Percentiles rank a stretch among this genome's conserved stretches.
phyloP scores from a whole-genome alignment of 1,140 invertebrate genomes.

The Periplaneta americana region DNA sequence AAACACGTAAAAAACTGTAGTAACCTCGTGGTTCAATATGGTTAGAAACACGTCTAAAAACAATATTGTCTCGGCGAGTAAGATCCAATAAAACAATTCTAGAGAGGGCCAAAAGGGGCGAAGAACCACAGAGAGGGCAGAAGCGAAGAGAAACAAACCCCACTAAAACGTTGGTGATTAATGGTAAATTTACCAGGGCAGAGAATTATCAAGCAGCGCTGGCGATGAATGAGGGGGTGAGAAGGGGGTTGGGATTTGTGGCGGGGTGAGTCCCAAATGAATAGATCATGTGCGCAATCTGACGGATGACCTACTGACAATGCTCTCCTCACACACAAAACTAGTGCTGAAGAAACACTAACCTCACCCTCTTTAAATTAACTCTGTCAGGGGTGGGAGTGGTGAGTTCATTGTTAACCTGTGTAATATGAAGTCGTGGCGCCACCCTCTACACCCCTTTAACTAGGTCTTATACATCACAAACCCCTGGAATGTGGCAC shows the following conservation, averaged over 20 bases:
- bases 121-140: too few species aligned
- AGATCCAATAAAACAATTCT: too few species aligned
- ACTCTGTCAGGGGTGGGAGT: neutral
- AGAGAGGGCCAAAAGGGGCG: too few species aligned
- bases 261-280: neutral
- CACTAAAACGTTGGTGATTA: neutral
- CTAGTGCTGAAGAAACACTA: neutral
- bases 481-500: neutral
- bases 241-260: neutral
- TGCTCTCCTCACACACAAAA: too few species aligned
- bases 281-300: too few species aligned
- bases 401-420: neutral
- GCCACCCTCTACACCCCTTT: too few species aligned
- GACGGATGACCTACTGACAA: neutral
- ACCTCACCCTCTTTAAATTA: neutral
- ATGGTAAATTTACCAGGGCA: neutral
- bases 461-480: neutral
- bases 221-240: neutral
- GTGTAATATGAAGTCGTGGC: neutral
- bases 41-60: too few species aligned
- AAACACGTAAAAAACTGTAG: too few species aligned
- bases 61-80: too few species aligned
- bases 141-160: too few species aligned
- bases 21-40: too few species aligned
- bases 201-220: neutral